Base-by-base conservation (phyloP, 2,888 invertebrate genomes). In the Atrina japonica region DNA sequence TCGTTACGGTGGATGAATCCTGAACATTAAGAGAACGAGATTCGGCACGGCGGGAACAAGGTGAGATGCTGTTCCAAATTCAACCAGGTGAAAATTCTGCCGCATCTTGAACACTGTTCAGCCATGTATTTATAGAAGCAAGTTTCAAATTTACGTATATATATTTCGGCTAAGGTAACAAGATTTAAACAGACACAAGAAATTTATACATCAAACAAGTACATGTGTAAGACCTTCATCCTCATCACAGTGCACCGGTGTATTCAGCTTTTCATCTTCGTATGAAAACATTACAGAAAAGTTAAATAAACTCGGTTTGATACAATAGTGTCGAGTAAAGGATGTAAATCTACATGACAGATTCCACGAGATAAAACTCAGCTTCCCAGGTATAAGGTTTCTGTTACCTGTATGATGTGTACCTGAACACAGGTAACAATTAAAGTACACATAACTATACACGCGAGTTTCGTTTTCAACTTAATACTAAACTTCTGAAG, bases 321-420 rank as follows among this genome's bases (percentile, higher is more conserved):
- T 35, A 35, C 11, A 35, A 35, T 35, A 35, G 6, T 35, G 35
- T 11, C 35, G 35, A 11, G 40, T 40, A 40, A 21, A 2, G n/a
- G 40, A 40, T 56, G 56, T 40, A 35, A 40, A 23, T 56, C 29
- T 18, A 18, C 29, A 29, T 18, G 55, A 30, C 40, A 56, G 40
- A 35, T n/a, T 40, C 35, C n/a, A 56, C 55, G 35, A 40, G 40
- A 40, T 40, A 45, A 59, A 43, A 3, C 61, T 49, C 61, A 61
- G 61, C 61, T 61, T 61, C 61, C 61, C 61, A 56, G 56, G 40
- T 40, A 16, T 56, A 40, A 6, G 23, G 56, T 56, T 18, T 56
- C 40, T 56, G 40, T 56, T 40, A 23, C 35, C 35, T 35, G 35
- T 35, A 35, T 35, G 11, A 11, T 5, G 40, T 40, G 40, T 40